Evolutionary conservation across 2,888 invertebrate species (phyloP), one percentile per base, ranked within the genome.

Genomic region (Pyrrhosoma nymphula): DNA sequence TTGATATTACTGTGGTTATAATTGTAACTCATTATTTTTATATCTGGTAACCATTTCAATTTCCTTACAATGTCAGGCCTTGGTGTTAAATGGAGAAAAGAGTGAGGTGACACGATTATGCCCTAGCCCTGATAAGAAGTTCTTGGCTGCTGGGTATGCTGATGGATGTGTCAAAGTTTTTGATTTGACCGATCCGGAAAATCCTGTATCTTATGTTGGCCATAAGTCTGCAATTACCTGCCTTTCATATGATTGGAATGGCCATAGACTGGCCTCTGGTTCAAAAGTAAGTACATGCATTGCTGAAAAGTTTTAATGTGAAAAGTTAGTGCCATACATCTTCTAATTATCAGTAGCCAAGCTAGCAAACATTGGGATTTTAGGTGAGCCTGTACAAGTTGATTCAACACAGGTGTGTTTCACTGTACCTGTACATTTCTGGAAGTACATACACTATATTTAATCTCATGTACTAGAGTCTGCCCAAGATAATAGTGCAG

Each of bases 121-220:
- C 95, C 98, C 98, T 0, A 98, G 98, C 96, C 98, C 98, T 0
- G 98, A 98, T 96, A 98, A 98, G 95, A 97, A 98, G 95, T 98
- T 98, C 96, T 97, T 99, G 96, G 99, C 99, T 26, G 99, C 98
- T 39, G 99, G 99, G 0, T 99, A 99, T 97, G 97, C 98, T 0
- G 99, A 99, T 97, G 99, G 99, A 1, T 98, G 98, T 88, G 98
- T 99, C 0, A 98, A 98, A 97, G 97, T 99, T 18, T 99, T 98
- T 97, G 98, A 99, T 97, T 97, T 99, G 56, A 97, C 97, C 91
- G 98, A 98, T 95, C 98, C 98, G 95, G 98, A 98, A 96, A 97
- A 98, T 95, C 97, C 98, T 12, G 96, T 97, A 47, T 98, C 98
- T 96, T 98, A 98, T 95, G 98, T 98, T 90, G 99, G 99, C 0